Evolutionary conservation across 2,797 vertebrate genomes (phyloP).

Genomic region (Phataginus tricuspis): DNA sequence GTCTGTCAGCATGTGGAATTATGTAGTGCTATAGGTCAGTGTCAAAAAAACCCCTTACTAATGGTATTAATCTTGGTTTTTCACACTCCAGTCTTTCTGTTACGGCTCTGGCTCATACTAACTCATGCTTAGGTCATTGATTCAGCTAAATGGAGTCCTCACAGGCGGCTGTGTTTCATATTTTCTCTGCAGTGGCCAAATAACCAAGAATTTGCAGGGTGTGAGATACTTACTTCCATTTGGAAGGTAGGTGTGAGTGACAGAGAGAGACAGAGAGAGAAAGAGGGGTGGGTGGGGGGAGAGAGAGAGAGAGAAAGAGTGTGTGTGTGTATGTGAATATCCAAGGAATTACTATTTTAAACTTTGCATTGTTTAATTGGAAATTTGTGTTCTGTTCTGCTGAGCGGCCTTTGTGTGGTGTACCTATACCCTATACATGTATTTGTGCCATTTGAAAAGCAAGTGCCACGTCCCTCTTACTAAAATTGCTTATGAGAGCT

Average conservation of each 20-base stretch:
- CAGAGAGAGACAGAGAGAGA: no score
- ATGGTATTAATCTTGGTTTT: neutral
- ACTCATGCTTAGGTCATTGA: neutral
- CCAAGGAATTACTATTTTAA: conserved; percentile 60
- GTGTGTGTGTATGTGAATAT: neutral
- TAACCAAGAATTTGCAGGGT: conserved; percentile 31
- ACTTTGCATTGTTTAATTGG: conserved; percentile 67
- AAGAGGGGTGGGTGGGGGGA: no score
- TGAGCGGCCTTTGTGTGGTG: conserved; percentile 49
- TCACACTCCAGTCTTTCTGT: neutral
- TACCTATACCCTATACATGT: conserved; percentile 40
- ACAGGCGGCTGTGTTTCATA: neutral
- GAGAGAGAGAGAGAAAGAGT: no score
- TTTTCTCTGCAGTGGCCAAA: neutral
- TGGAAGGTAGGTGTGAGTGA: neutral
- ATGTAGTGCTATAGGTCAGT: conserved; percentile 46
- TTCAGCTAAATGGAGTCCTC: conserved; percentile 32
- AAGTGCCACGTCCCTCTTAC: conserved; percentile 78
- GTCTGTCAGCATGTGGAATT: conserved; percentile 32
- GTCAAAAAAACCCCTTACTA: conserved; percentile 19
- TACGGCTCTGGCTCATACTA: conserved; percentile 27
- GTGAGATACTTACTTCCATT: neutral
- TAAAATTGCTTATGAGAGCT: conserved; percentile 87
- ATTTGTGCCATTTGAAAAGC: conserved; percentile 79
- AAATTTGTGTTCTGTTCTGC: conserved; percentile 45